Evolutionary conservation across 1,140 invertebrate genomes (phyloP).

Genomic region (Drosophila arawakana): DNA sequence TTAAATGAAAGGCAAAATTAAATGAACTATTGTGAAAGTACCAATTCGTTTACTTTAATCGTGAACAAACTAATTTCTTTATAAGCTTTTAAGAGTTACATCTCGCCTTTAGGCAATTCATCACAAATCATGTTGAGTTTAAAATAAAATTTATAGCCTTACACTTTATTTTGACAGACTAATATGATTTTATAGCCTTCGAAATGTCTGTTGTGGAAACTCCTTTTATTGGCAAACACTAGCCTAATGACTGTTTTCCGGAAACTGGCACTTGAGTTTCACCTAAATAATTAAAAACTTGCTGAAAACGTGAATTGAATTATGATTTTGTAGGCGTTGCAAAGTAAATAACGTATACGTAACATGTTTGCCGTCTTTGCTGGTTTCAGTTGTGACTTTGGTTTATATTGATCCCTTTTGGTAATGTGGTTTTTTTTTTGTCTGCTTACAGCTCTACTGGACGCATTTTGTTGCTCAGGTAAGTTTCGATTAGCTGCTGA

Average conservation of each 20-base stretch:
- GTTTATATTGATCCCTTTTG: not conserved
- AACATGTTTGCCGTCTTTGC: not conserved
- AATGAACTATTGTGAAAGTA: too few relatives aligned
- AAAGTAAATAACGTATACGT: not conserved
- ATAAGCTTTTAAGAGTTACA: too few relatives aligned
- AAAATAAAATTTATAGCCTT: not conserved
- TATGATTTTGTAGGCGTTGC: slow-evolving; percentile 44
- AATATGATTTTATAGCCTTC: not conserved
- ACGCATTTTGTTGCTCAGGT: slow-evolving; percentile 28
- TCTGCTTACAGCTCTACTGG: slow-evolving; percentile 21
- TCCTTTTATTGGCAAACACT: not conserved
- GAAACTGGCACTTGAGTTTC: slow-evolving; percentile 19
- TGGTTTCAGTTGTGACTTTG: not conserved
- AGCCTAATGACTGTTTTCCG: slow-evolving; percentile 9
- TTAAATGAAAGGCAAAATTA: too few relatives aligned
- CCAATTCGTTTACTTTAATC: too few relatives aligned
- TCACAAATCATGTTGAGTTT: not conserved
- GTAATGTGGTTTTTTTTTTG: not conserved
- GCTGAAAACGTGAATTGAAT: slow-evolving; percentile 30
- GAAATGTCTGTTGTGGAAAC: not conserved
- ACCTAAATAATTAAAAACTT: slow-evolving; percentile 65
- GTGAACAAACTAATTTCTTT: too few relatives aligned
- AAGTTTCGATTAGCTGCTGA: slow-evolving; percentile 24
- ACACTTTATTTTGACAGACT: not conserved
- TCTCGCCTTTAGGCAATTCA: not conserved